Evolutionary conservation across 2,888 invertebrate genomes (phyloP).

Genomic region (Apotomis capreana): DNA sequence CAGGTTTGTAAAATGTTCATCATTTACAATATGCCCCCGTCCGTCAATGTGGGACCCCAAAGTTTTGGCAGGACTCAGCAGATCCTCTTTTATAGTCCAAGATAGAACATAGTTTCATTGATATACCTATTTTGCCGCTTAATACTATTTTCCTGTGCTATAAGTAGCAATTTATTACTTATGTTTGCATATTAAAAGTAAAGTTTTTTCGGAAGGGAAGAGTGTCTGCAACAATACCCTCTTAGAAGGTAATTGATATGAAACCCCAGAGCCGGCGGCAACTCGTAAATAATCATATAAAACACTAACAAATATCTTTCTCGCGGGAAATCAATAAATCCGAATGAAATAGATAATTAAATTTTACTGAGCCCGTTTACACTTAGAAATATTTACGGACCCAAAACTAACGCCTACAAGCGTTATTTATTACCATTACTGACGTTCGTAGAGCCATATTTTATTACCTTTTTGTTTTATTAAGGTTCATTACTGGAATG

Average conservation of each 20-base stretch:
- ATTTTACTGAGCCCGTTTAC: constrained; percentile 68
- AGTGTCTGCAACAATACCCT: not conserved
- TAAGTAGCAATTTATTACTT: too few relatives aligned
- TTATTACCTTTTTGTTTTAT: constrained; percentile 40
- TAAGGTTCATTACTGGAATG: constrained; percentile 34
- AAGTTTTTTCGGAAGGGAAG: too few relatives aligned
- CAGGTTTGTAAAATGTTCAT: too few relatives aligned
- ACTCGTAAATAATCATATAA: constrained; percentile 49
- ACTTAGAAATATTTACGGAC: constrained; percentile 64
- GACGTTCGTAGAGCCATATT: constrained; percentile 46
- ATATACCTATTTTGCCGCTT: too few relatives aligned
- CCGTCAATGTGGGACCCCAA: too few relatives aligned
- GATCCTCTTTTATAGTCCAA: too few relatives aligned
- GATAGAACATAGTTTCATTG: too few relatives aligned
- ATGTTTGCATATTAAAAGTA: too few relatives aligned
- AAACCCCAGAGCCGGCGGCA: constrained; percentile 20
- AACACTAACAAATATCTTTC: constrained; percentile 52
- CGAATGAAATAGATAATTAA: constrained; percentile 67
- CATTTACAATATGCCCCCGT: too few relatives aligned
- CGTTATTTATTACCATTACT: constrained; percentile 58
- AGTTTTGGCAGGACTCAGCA: too few relatives aligned
- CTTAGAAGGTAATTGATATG: constrained; percentile 26
- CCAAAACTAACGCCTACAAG: constrained; percentile 62
- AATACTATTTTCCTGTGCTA: too few relatives aligned
- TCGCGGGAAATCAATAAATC: constrained; percentile 70